Evolutionary conservation across 1,140 invertebrate species (phyloP).

Genomic region (Drosophila sproati): DNA sequence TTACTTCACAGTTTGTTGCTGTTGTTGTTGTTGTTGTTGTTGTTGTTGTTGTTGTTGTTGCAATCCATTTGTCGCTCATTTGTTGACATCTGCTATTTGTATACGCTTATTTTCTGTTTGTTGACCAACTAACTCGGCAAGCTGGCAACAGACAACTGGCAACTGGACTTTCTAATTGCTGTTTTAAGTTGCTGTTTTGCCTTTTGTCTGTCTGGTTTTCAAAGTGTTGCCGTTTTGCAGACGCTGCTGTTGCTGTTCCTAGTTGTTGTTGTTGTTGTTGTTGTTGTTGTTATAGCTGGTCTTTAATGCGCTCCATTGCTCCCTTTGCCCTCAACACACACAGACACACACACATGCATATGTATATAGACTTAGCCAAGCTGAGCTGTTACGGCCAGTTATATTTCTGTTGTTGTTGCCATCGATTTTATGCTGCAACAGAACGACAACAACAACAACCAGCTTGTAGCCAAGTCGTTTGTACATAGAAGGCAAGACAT

Average conservation of each 20-base stretch:
- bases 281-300: constrained; percentile 34
- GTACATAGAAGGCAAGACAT: constrained; percentile 82
- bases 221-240: constrained; percentile 35
- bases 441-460: constrained; percentile 22
- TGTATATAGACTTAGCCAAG: constrained; percentile 26
- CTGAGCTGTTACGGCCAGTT: constrained; percentile 52
- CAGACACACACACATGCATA: constrained; percentile 6
- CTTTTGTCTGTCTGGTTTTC: constrained; percentile 34
- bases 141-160: neutral
- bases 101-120: constrained; percentile 65
- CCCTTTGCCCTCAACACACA: constrained; percentile 24
- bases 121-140: constrained; percentile 19
- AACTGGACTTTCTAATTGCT: constrained; percentile 73
- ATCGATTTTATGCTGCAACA: constrained; percentile 74
- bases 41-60: constrained; percentile 22
- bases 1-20: constrained; percentile 51
- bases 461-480: constrained; percentile 43
- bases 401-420: constrained; percentile 49
- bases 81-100: constrained; percentile 67
- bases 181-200: constrained; percentile 53
- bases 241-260: constrained; percentile 13
- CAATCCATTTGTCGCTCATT: constrained; percentile 59
- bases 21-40: constrained; percentile 28
- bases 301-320: constrained; percentile 50
- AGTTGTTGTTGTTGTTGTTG: constrained; percentile 7